phyloP scores from a whole-genome alignment of 1,140 invertebrate genomes.

The Drosophila pachea region DNA sequence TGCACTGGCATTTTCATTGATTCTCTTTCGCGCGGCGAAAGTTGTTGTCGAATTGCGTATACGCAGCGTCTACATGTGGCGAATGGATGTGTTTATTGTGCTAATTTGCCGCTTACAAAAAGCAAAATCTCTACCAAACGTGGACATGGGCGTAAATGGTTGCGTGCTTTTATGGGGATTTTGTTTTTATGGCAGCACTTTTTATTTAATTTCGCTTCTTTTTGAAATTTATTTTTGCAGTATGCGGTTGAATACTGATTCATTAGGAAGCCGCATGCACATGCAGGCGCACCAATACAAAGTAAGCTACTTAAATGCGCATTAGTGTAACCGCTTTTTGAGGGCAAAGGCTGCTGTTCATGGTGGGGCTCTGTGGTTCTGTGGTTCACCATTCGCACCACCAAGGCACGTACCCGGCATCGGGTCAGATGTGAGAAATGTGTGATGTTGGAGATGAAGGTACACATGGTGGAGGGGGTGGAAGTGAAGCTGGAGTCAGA shows the following conservation, averaged over 20 bases:
- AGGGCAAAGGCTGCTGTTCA: conserved; percentile 3
- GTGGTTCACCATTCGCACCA: conserved; percentile 38
- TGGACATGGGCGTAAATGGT: conserved; percentile 22
- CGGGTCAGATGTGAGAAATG: too few species aligned
- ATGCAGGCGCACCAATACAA: conserved; percentile 25
- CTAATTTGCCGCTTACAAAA: conserved; percentile 60
- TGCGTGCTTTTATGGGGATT: conserved; percentile 26
- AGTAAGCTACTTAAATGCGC: conserved; percentile 56
- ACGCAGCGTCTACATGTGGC: conserved; percentile 27
- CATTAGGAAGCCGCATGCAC: conserved; percentile 53
- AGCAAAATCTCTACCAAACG: conserved; percentile 40
- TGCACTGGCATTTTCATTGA: conserved; percentile 11
- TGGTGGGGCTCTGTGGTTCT: conserved; percentile 24
- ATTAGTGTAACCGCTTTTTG: conserved; percentile 52
- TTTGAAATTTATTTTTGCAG: conserved; percentile 1
- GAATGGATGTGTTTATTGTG: conserved; percentile 31
- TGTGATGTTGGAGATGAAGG: too few species aligned
- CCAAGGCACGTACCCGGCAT: neutral
- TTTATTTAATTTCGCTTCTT: conserved; percentile 19
- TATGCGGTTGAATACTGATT: conserved; percentile 62
- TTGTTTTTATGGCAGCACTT: conserved; percentile 22
- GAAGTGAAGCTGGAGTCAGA: neutral
- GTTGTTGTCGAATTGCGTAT: conserved; percentile 29
- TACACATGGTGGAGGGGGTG: too few species aligned
- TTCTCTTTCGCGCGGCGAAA: conserved; percentile 16